These are phyloP conservation scores for Bhutanitis thaidina DNA, from an alignment of 2,888 invertebrate species.

Conservation along the genomic window DNA sequence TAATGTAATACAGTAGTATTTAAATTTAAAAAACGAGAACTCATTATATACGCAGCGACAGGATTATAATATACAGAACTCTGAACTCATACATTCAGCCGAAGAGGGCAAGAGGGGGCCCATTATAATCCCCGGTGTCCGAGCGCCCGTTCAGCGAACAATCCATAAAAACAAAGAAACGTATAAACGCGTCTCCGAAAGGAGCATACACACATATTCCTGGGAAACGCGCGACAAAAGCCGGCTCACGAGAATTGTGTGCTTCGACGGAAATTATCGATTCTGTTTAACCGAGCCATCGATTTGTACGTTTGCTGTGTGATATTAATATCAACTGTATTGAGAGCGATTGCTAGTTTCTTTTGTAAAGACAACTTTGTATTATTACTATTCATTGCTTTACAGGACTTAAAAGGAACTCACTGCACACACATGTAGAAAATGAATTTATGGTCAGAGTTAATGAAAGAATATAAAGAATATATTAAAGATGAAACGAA, in stretches of 20 bases:
- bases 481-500: too few relatives aligned
- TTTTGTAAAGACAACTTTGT: too few relatives aligned
- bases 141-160: constrained; percentile 27
- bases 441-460: too few relatives aligned
- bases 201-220: constrained; percentile 27
- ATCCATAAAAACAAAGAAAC: constrained; percentile 33
- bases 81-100: not conserved
- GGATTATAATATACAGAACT: too few relatives aligned
- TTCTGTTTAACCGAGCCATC: constrained; percentile 48
- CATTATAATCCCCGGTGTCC: constrained; percentile 1
- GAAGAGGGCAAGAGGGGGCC: not conserved
- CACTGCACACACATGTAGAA: too few relatives aligned
- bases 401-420: too few relatives aligned
- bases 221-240: constrained; percentile 35
- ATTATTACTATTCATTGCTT: too few relatives aligned
- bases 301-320: constrained; percentile 29
- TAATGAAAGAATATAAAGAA: too few relatives aligned
- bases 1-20: too few relatives aligned
- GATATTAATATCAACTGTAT: not conserved
- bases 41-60: too few relatives aligned
- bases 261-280: constrained; percentile 34
- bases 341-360: not conserved
- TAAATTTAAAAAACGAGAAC: too few relatives aligned
- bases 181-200: constrained; percentile 27
- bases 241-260: constrained; percentile 28